A percentile compares a stretch with the other conserved stretches of the same genome.
Conservation (phyloP, 1,140 invertebrate genomes). For the Maconellicoccus hirsutus region DNA sequence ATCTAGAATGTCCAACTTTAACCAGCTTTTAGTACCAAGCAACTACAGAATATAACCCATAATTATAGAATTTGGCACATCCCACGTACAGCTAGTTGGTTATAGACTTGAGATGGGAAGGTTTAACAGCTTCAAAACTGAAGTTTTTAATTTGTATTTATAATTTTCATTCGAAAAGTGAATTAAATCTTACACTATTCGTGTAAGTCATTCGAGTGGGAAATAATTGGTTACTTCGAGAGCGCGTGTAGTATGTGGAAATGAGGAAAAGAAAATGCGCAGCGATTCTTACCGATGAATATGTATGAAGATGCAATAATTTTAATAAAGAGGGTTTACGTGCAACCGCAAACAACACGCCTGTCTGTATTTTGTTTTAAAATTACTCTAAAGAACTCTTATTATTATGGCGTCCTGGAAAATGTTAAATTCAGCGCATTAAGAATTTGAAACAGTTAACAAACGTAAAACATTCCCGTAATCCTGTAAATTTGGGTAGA, state of each 20-base stretch:
- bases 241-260: constrained; percentile 15
- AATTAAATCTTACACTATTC: constrained; percentile 18
- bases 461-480: neutral
- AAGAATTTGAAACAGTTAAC: constrained; percentile 11
- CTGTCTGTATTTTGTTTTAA: constrained; percentile 22
- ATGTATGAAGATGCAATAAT: constrained; percentile 18
- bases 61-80: too few species aligned
- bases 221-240: constrained; percentile 17
- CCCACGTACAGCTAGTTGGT: too few species aligned
- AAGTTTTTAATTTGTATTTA: constrained; percentile 18
- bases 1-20: too few species aligned
- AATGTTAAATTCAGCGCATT: constrained; percentile 16
- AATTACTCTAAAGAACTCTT: constrained; percentile 17
- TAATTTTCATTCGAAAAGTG: constrained; percentile 12
- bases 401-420: constrained; percentile 7
- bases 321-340: constrained; percentile 22
- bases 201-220: constrained; percentile 8
- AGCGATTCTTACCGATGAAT: constrained; percentile 16
- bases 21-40: too few species aligned
- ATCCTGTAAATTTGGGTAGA: neutral
- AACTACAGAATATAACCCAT: too few species aligned
- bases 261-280: constrained; percentile 22
- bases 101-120: too few species aligned
- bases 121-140: too few species aligned
- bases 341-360: constrained; percentile 15